Percentiles rank a stretch among this genome's conserved stretches.
phyloP scores from a whole-genome alignment of 1,140 invertebrate genomes.

The Pseudomyrmex pallidus region DNA sequence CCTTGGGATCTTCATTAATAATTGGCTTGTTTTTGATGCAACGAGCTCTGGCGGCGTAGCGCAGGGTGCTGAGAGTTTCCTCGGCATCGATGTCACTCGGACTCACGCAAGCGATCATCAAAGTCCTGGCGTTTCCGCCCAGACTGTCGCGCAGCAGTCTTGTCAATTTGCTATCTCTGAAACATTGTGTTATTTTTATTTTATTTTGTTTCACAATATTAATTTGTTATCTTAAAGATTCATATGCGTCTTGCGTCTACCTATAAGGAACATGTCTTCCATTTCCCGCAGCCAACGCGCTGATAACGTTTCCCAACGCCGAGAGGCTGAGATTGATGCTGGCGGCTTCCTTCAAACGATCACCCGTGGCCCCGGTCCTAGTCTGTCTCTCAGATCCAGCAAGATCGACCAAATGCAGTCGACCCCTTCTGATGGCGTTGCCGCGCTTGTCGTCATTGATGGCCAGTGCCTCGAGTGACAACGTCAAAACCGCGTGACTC shows the following conservation, averaged over 20 bases:
- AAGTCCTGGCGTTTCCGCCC: constrained; percentile 96
- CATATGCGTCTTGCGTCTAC: constrained; percentile 49
- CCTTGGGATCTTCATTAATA: constrained; percentile 97
- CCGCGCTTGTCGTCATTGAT: constrained; percentile 86
- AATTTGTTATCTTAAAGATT: not conserved
- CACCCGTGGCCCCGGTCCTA: constrained; percentile 94
- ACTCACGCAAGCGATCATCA: constrained; percentile 97
- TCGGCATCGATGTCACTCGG: constrained; percentile 96
- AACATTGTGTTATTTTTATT: constrained; percentile 85
- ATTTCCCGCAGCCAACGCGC: constrained; percentile 95
- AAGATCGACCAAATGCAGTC: constrained; percentile 96
- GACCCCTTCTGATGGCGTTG: constrained; percentile 88
- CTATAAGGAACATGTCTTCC: constrained; percentile 96
- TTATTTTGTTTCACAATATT: not conserved
- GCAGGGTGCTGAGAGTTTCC: constrained; percentile 94
- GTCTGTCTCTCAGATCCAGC: constrained; percentile 95
- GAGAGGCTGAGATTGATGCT: constrained; percentile 98
- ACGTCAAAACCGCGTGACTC: constrained; percentile 96
- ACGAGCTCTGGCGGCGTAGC: constrained; percentile 96
- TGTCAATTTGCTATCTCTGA: constrained; percentile 97
- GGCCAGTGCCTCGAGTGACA: constrained; percentile 90
- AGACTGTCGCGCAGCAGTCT: constrained; percentile 95
- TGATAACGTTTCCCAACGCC: constrained; percentile 97
- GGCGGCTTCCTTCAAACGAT: constrained; percentile 96
- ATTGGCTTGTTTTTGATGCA: constrained; percentile 97